Evolutionary conservation across 2,888 invertebrate species (phyloP).

Genomic region (Drosophila prolongata): DNA sequence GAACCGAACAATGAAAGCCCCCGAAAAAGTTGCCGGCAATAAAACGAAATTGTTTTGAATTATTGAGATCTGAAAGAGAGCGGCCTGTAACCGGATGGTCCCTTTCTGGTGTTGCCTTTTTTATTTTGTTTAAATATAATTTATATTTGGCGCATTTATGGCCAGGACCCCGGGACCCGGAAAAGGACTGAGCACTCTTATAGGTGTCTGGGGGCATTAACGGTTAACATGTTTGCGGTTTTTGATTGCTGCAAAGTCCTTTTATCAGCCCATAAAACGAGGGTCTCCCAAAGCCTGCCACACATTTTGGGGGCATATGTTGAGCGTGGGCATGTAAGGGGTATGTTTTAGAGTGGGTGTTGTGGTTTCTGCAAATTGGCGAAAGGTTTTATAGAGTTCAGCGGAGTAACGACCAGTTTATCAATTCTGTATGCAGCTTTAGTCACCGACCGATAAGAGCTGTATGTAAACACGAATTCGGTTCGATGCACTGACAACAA

Average conservation of each 20-base stretch:
- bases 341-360: neutral
- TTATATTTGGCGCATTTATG: slow-evolving; percentile 71
- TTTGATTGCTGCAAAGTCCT: slow-evolving; percentile 68
- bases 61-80: slow-evolving; percentile 66
- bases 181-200: slow-evolving; percentile 56
- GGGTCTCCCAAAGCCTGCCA: slow-evolving; percentile 35
- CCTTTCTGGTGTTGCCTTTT: slow-evolving; percentile 10
- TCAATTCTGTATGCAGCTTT: slow-evolving; percentile 34
- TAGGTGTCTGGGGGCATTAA: slow-evolving; percentile 76
- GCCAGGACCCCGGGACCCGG: slow-evolving; percentile 19
- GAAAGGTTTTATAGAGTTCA: slow-evolving; percentile 41
- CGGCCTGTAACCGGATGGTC: slow-evolving; percentile 43
- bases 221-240: slow-evolving; percentile 76
- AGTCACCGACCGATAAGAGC: slow-evolving; percentile 23
- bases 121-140: slow-evolving; percentile 66
- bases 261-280: slow-evolving; percentile 67
- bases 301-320: slow-evolving; percentile 24
- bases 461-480: slow-evolving; percentile 23
- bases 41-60: slow-evolving; percentile 80
- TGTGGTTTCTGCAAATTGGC: slow-evolving; percentile 37
- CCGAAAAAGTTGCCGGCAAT: slow-evolving; percentile 56
- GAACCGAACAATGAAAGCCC: slow-evolving; percentile 43
- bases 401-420: slow-evolving; percentile 43
- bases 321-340: slow-evolving; percentile 14
- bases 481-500: slow-evolving; percentile 26